Conservation (phyloP, 92 coral and sea anemone species). For the Epizoanthus stellaris region DNA sequence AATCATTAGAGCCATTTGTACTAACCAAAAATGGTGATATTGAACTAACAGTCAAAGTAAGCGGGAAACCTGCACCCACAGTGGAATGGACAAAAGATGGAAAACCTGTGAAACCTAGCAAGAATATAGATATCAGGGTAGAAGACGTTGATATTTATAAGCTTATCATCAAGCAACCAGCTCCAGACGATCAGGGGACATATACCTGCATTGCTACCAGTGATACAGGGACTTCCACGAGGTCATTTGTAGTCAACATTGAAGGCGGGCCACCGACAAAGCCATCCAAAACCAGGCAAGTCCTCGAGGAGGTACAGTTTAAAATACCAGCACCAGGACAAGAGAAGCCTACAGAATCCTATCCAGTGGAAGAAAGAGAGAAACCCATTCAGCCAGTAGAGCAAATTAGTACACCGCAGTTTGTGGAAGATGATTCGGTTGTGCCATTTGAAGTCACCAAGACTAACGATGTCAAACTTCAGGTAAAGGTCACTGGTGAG, state of each 20-base stretch:
- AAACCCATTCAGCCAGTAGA: constrained; percentile 37
- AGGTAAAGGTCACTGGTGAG: constrained; percentile 63
- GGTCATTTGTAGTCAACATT: constrained; percentile 50
- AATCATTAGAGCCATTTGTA: constrained; percentile 24
- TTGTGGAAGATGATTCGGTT: constrained; percentile 45
- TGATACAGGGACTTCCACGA: constrained; percentile 77
- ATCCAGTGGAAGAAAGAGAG: constrained; percentile 35
- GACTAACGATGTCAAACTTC: constrained; percentile 38
- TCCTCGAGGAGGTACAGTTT: constrained; percentile 21
- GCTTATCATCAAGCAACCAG: constrained; percentile 52
- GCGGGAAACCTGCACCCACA: constrained; percentile 53
- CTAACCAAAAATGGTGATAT: constrained; percentile 59
- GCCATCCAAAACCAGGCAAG: neutral
- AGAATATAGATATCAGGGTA: constrained; percentile 33
- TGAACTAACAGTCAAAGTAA: constrained; percentile 51
- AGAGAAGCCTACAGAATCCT: constrained; percentile 15
- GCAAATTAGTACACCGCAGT: constrained; percentile 31
- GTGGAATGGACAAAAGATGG: constrained; percentile 69
- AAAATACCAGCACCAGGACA: constrained; percentile 28
- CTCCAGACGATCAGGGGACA: constrained; percentile 76
- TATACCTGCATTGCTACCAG: constrained; percentile 79
- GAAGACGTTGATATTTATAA: constrained; percentile 50
- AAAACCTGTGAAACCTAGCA: constrained; percentile 41
- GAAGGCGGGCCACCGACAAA: constrained; percentile 20
- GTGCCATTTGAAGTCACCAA: constrained; percentile 45